Percentiles rank a stretch among this genome's conserved stretches.
Evolutionary conservation across 1,140 invertebrate species (phyloP).

Genomic region (Drosophila repletoides): DNA sequence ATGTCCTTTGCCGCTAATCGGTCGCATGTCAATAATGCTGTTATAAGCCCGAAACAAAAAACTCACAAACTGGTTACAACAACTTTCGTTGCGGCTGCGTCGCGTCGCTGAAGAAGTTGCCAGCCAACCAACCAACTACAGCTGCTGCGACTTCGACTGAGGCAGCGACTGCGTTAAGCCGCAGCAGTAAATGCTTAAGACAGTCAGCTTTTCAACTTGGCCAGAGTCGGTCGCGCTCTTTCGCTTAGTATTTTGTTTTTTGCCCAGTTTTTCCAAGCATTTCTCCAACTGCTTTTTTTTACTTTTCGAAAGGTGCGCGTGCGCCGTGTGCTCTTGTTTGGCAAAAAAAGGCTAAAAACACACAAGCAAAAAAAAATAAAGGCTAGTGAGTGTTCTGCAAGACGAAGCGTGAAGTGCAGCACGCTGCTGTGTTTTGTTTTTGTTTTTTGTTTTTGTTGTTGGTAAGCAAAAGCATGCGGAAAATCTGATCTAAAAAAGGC

Average conservation of each 20-base stretch:
- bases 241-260: too few species aligned
- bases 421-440: slow-evolving; percentile 36
- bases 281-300: too few species aligned
- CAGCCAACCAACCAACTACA: background rate
- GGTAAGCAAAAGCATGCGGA: slow-evolving; percentile 53
- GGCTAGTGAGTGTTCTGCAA: slow-evolving; percentile 69
- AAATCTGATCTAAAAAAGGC: slow-evolving; percentile 33
- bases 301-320: slow-evolving; percentile 64
- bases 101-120: slow-evolving; percentile 23
- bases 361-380: slow-evolving; percentile 47
- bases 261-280: too few species aligned
- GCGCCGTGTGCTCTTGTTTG: slow-evolving; percentile 40
- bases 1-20: slow-evolving; percentile 43
- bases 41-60: background rate
- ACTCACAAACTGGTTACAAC: slow-evolving; percentile 58
- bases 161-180: too few species aligned
- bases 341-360: too few species aligned
- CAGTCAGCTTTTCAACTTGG: slow-evolving; percentile 60
- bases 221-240: slow-evolving; percentile 48
- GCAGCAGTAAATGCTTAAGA: slow-evolving; percentile 35
- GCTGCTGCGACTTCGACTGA: too few species aligned
- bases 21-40: background rate
- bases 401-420: slow-evolving; percentile 74
- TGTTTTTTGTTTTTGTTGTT: slow-evolving; percentile 49
- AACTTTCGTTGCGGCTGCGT: slow-evolving; percentile 60